Conservation (phyloP, 2,113 vertebrate genomes). For the Elaphurus davidianus region DNA sequence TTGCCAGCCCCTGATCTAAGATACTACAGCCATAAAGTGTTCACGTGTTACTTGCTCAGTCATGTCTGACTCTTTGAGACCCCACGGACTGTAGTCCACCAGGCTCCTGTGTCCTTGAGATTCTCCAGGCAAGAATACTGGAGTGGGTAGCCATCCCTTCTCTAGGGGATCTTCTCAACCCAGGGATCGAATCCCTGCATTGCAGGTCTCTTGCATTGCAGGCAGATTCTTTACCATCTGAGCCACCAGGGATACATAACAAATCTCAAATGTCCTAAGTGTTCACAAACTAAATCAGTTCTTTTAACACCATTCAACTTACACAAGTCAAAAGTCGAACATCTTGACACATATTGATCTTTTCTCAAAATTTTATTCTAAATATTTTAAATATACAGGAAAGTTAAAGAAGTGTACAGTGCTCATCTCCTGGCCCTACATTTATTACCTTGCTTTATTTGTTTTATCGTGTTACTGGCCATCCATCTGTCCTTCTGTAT, state of each 20-base stretch:
- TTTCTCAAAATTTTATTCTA: background rate
- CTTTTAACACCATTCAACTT: background rate
- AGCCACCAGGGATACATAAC: background rate
- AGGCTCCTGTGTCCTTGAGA: background rate
- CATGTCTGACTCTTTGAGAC: fast-evolving
- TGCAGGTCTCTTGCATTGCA: background rate
- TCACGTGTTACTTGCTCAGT: background rate
- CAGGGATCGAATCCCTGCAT: background rate
- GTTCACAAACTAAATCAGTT: background rate
- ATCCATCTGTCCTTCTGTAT: background rate
- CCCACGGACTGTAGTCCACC: fast-evolving
- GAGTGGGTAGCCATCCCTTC: background rate
- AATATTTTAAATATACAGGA: background rate
- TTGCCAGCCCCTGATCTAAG: background rate
- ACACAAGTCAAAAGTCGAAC: background rate
- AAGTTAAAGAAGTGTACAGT: background rate
- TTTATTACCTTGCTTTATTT: background rate
- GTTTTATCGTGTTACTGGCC: background rate
- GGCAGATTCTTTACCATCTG: background rate
- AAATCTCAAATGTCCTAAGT: background rate
- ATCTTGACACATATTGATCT: background rate
- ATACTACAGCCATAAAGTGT: background rate
- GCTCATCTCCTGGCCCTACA: background rate
- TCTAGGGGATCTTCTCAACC: background rate
- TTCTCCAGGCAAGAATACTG: background rate